Conservation (phyloP, 1,140 invertebrate genomes). For the Prorops nasuta region DNA sequence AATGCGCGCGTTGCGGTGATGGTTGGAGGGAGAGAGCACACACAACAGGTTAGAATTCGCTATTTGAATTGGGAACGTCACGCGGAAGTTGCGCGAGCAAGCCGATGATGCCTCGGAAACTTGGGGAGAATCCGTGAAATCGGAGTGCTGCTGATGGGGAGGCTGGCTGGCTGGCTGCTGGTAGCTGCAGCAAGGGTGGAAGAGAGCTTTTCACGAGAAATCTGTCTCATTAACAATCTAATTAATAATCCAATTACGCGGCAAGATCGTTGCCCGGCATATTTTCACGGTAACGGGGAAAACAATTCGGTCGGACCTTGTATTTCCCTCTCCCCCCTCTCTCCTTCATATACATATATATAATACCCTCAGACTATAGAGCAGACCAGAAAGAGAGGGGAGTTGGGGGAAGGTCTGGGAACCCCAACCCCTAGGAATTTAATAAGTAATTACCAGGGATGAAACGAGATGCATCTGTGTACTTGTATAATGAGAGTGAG, state of each 20-base stretch:
- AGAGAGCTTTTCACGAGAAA: conserved; percentile 43
- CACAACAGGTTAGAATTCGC: no score
- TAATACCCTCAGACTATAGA: no score
- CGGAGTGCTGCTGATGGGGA: no score
- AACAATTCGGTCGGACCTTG: conserved; percentile 44
- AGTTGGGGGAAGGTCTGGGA: conserved; percentile 11
- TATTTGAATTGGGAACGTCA: no score
- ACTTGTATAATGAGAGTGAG: conserved; percentile 31
- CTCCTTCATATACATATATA: conserved; percentile 16
- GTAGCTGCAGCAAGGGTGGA: no score
- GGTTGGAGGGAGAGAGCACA: no score
- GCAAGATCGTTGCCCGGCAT: conserved; percentile 43
- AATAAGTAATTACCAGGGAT: conserved; percentile 48
- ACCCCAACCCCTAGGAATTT: conserved; percentile 40
- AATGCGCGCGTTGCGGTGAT: no score
- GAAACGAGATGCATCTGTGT: conserved; percentile 46
- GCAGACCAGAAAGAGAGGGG: background rate
- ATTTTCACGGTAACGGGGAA: conserved; percentile 52
- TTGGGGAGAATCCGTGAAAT: no score
- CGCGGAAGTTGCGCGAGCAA: no score
- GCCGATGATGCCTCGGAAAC: no score
- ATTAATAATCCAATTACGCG: conserved; percentile 58
- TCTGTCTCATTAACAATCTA: conserved; percentile 57
- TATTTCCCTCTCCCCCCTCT: conserved; percentile 27
- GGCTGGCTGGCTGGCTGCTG: no score